phyloP scores from a whole-genome alignment of 2,113 vertebrate genomes.

The Melanerpes aurifrons region DNA sequence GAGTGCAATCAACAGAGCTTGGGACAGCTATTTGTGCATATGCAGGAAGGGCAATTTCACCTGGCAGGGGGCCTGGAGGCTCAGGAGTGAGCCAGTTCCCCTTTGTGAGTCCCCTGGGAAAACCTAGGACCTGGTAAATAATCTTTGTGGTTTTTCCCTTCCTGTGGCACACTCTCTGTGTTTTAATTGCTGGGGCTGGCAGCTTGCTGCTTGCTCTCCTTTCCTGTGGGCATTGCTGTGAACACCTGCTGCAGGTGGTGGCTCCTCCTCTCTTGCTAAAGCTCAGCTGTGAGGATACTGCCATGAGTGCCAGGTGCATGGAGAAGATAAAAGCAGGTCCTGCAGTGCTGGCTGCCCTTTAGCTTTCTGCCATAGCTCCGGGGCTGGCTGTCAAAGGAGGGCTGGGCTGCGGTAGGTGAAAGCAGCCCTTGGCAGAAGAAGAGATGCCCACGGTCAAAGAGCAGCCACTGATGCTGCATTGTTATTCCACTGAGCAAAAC shows the following conservation, averaged over 20 bases:
- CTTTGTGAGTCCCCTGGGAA: background rate
- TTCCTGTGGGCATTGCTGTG: background rate
- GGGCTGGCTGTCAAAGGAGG: background rate
- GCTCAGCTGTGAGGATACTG: background rate
- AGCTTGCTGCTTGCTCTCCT: background rate
- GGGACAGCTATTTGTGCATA: background rate
- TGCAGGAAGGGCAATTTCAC: background rate
- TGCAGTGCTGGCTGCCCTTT: background rate
- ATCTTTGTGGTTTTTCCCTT: background rate
- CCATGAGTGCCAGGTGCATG: background rate
- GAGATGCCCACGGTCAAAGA: background rate
- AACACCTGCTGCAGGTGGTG: background rate
- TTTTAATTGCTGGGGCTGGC: background rate
- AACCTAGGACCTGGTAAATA: background rate
- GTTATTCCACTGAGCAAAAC: background rate
- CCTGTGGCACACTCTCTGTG: background rate
- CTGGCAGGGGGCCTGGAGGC: background rate
- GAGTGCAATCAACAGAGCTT: background rate
- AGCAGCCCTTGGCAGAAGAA: background rate
- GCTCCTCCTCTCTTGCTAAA: background rate
- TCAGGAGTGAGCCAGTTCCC: background rate
- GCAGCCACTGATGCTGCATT: background rate
- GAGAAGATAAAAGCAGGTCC: slow-evolving; percentile 5
- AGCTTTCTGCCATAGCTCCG: background rate
- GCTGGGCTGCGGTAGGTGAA: background rate